Conservation (phyloP, 2,888 invertebrate genomes). For the Cerceris ruficornis region DNA sequence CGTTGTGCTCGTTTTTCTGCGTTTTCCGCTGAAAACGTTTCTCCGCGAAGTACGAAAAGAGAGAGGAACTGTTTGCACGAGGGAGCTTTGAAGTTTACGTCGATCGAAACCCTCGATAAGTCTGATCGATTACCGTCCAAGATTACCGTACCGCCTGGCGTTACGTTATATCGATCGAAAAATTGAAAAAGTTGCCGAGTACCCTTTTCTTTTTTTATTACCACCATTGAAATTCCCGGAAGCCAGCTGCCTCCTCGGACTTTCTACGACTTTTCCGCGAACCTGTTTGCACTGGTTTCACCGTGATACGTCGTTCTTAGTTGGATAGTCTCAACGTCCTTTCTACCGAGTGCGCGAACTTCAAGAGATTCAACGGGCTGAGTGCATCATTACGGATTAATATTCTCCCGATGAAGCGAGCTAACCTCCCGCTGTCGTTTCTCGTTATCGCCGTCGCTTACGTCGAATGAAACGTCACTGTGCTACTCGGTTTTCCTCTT, state of each 20-base stretch:
- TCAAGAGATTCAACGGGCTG: conserved; percentile 60
- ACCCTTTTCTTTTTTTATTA: too few relatives aligned
- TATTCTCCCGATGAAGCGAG: conserved; percentile 64
- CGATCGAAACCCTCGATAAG: background rate
- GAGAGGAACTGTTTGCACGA: background rate
- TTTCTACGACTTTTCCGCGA: background rate
- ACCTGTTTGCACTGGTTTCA: background rate
- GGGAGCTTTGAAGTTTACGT: background rate
- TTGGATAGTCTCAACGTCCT: background rate
- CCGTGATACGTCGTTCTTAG: background rate
- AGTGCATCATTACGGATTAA: conserved; percentile 68
- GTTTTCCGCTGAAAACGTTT: too few relatives aligned
- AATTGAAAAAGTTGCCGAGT: too few relatives aligned
- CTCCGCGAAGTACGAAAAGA: background rate
- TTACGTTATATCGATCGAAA: too few relatives aligned
- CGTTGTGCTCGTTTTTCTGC: background rate
- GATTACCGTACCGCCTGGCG: too few relatives aligned
- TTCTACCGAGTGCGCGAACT: conserved; percentile 29
- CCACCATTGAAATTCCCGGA: too few relatives aligned
- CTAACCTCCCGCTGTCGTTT: conserved; percentile 53
- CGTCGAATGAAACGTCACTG: conserved; percentile 62
- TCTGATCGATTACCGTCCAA: too few relatives aligned
- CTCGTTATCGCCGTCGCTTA: conserved; percentile 62
- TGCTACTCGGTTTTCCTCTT: conserved; percentile 1
- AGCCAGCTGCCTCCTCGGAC: too few relatives aligned